These are phyloP conservation scores for Takifugu flavidus DNA, from an alignment of 2,113 vertebrate species.

Conservation along the genomic window DNA sequence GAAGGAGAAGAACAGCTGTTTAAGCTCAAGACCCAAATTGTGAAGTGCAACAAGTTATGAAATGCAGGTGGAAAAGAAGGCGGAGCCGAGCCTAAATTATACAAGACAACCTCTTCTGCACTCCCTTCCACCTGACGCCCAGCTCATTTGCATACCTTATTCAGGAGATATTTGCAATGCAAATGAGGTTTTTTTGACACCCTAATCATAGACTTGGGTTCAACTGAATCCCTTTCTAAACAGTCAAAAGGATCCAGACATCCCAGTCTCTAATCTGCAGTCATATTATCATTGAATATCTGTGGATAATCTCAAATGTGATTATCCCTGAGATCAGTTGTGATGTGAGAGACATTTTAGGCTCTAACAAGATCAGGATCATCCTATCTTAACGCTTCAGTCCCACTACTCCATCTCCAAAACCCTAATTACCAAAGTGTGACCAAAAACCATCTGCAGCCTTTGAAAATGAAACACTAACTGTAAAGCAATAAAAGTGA, in stretches of 20 bases:
- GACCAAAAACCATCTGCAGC: constrained; percentile 33
- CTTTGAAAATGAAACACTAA: constrained; percentile 3
- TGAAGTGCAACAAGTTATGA: constrained; percentile 6
- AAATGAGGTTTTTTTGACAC: constrained; percentile 27
- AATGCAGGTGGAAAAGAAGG: constrained; percentile 23
- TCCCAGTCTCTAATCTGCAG: no score
- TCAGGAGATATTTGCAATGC: constrained; percentile 48
- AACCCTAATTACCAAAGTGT: constrained; percentile 25
- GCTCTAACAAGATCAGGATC: constrained; percentile 6
- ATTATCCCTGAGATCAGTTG: constrained; percentile 29
- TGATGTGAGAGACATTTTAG: constrained; percentile 20
- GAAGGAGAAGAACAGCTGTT: constrained; percentile 54
- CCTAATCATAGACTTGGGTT: constrained; percentile 38
- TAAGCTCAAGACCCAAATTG: constrained; percentile 24
- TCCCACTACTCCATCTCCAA: constrained; percentile 11
- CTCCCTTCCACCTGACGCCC: constrained; percentile 23
- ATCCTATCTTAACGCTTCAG: constrained; percentile 21
- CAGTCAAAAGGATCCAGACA: constrained; percentile 26
- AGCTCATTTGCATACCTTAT: constrained; percentile 29
- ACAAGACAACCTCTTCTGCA: constrained; percentile 2
- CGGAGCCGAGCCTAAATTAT: background rate
- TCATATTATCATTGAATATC: constrained; percentile 28
- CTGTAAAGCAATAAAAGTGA: constrained; percentile 28
- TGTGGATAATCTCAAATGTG: constrained; percentile 16
- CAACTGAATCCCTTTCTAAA: constrained; percentile 4